phyloP scores from a whole-genome alignment of 2,888 invertebrate genomes.

The Hofmannophila pseudospretella region DNA sequence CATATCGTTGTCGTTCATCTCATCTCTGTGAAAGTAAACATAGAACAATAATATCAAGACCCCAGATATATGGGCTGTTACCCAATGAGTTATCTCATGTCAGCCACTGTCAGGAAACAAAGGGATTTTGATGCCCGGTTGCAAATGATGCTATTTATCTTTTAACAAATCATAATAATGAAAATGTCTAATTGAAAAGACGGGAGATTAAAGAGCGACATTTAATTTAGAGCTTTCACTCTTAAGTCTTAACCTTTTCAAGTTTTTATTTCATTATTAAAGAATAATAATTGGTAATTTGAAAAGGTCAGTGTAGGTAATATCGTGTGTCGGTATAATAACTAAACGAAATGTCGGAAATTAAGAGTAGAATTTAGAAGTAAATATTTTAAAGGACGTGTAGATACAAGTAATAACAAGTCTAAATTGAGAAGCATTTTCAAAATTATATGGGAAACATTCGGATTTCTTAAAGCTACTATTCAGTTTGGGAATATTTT shows the following conservation, averaged over 20 bases:
- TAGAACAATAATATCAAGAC: constrained; percentile 27
- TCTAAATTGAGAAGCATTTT: too few relatives aligned
- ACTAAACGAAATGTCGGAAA: too few relatives aligned
- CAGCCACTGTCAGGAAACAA: constrained; percentile 6
- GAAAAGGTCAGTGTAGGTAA: too few relatives aligned
- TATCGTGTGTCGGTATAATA: too few relatives aligned
- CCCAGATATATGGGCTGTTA: constrained; percentile 9
- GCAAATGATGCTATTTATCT: constrained; percentile 13
- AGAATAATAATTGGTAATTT: too few relatives aligned
- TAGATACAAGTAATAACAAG: too few relatives aligned
- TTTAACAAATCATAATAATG: constrained; percentile 8
- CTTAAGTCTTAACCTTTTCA: neutral
- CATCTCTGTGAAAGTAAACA: constrained; percentile 28
- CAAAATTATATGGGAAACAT: too few relatives aligned
- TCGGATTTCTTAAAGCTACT: too few relatives aligned
- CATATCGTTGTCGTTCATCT: constrained; percentile 21
- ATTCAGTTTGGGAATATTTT: too few relatives aligned
- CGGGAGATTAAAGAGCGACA: neutral
- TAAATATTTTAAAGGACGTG: too few relatives aligned
- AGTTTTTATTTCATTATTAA: too few relatives aligned
- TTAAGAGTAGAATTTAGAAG: too few relatives aligned
- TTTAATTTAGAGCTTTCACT: constrained; percentile 3
- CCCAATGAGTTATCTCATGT: constrained; percentile 15
- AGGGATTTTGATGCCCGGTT: constrained; percentile 11
- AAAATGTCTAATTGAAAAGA: neutral